These are phyloP conservation scores for Lydus trimaculatus DNA, from an alignment of 2,888 invertebrate genomes.

Conservation along the genomic window DNA sequence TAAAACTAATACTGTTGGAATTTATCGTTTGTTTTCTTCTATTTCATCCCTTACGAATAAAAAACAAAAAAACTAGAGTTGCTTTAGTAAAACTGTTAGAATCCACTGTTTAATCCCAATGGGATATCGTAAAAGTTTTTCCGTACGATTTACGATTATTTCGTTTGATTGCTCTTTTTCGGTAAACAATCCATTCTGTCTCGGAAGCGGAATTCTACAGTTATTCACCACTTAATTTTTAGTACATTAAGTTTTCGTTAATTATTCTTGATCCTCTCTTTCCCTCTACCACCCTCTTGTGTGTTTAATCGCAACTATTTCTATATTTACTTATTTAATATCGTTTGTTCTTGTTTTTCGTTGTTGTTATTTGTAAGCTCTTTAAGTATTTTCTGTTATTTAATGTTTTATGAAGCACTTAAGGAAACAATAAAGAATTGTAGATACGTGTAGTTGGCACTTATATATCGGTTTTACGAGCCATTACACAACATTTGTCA, in stretches of 20 bases:
- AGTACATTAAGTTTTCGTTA: not conserved
- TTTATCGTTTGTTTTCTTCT: not conserved
- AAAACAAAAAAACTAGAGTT: no score
- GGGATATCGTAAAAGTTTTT: slow-evolving; percentile 39
- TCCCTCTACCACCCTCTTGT: not conserved
- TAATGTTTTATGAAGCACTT: not conserved
- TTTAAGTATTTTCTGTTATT: no score
- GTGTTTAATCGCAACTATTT: not conserved
- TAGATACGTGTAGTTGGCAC: not conserved
- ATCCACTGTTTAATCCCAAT: not conserved
- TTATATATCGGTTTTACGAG: not conserved
- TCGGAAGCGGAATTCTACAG: not conserved
- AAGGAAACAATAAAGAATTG: not conserved
- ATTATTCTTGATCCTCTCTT: no score
- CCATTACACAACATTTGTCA: not conserved
- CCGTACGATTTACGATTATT: not conserved
- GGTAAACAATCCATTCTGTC: not conserved
- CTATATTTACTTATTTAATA: no score
- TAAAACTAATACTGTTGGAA: no score
- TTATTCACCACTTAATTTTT: not conserved
- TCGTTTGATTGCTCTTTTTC: not conserved
- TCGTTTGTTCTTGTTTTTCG: no score
- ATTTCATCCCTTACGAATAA: not conserved
- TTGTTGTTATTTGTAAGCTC: not conserved
- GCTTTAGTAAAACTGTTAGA: not conserved